Conservation (phyloP, 2,113 vertebrate species). For the Mesembrinibis cayennensis region DNA sequence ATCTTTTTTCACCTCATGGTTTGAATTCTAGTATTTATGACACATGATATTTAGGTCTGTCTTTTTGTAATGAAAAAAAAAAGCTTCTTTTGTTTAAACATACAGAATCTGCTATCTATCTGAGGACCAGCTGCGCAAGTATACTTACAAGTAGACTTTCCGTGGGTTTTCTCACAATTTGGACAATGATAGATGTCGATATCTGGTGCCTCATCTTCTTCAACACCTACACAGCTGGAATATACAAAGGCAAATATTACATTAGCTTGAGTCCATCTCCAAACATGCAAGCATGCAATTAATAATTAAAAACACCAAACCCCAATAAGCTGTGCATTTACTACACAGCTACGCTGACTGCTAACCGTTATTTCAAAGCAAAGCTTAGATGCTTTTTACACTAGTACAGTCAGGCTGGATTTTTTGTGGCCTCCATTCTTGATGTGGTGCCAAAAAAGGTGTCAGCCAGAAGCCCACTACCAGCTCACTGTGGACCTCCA, state of each 20-base stretch:
- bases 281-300: neutral
- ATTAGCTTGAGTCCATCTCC: neutral
- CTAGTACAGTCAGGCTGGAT: neutral
- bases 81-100: neutral
- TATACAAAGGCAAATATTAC: neutral
- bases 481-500: neutral
- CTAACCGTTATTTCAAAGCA: neutral
- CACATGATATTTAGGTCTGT: neutral
- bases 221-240: slow-evolving; percentile 94
- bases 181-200: slow-evolving; percentile 98
- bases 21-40: neutral
- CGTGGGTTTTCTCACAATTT: slow-evolving; percentile 95
- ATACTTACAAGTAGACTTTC: slow-evolving; percentile 94
- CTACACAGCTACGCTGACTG: neutral
- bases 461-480: neutral
- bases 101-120: too few relatives aligned
- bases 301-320: neutral
- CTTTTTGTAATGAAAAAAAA: neutral
- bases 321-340: neutral
- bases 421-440: neutral
- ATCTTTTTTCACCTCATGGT: neutral
- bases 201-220: slow-evolving; percentile 96
- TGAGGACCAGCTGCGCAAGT: too few relatives aligned
- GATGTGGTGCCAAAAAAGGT: neutral
- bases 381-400: neutral